Evolutionary conservation across 2,797 vertebrate species (phyloP).

Genomic region (Chiroxiphia lanceolata): DNA sequence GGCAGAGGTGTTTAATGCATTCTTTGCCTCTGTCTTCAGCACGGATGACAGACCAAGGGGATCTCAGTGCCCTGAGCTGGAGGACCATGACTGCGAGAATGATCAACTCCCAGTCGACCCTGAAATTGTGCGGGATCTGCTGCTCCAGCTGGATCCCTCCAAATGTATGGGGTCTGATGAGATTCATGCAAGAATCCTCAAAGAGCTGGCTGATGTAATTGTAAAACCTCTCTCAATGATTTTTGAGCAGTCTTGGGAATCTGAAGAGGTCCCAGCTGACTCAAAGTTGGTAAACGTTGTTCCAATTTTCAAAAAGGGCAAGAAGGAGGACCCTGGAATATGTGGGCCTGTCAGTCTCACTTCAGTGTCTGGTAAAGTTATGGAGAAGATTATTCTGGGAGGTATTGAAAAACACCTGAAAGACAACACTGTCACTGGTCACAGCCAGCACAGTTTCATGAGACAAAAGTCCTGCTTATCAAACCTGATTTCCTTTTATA

Average conservation of each 20-base stretch:
- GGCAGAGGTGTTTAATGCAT: neutral
- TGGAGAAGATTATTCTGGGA: neutral
- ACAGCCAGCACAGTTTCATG: neutral
- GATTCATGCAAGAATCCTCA: neutral
- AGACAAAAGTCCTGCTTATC: neutral
- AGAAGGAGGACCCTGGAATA: neutral
- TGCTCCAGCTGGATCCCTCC: neutral
- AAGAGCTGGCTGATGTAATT: neutral
- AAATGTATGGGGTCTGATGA: neutral
- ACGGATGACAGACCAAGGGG: neutral
- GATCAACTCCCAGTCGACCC: neutral
- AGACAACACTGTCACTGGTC: neutral
- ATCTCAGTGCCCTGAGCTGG: neutral
- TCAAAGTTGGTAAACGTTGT: neutral
- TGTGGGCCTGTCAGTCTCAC: neutral
- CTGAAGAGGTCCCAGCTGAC: neutral
- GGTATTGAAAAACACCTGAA: neutral
- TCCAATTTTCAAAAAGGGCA: neutral
- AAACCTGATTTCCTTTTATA: neutral
- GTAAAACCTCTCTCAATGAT: neutral
- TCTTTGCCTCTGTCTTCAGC: neutral
- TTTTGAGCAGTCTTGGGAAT: neutral
- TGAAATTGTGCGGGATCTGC: neutral
- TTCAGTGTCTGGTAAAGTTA: neutral
- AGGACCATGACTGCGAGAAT: neutral